phyloP scores from a whole-genome alignment of 1,140 invertebrate species.

The Cryptotermes secundus region DNA sequence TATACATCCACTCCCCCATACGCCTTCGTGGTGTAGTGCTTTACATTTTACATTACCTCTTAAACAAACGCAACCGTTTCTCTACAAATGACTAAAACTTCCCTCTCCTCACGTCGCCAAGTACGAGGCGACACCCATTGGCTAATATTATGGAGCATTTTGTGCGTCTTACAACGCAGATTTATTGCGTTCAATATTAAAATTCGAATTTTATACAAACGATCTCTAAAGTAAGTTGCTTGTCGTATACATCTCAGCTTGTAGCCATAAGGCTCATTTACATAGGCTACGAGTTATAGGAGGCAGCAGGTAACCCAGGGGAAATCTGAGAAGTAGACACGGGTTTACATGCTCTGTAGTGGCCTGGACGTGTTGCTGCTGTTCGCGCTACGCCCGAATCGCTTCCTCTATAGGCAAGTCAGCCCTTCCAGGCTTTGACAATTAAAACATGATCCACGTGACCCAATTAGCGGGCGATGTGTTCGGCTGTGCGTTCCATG shows the following conservation, averaged over 20 bases:
- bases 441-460: slow-evolving; percentile 12
- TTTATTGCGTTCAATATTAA: no score
- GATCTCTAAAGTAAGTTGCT: not conserved
- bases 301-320: not conserved
- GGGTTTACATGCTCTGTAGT: not conserved
- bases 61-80: no score
- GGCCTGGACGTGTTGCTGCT: not conserved
- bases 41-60: no score
- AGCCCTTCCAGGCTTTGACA: not conserved
- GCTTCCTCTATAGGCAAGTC: not conserved
- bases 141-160: no score
- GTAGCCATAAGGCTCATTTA: not conserved
- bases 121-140: no score
- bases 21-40: no score
- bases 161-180: no score
- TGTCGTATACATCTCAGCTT: not conserved
- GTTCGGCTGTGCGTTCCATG: not conserved
- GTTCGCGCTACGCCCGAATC: not conserved
- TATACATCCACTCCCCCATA: no score
- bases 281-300: slow-evolving; percentile 2
- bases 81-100: no score
- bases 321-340: not conserved
- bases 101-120: no score
- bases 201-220: not conserved
- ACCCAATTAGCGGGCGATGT: not conserved